These are phyloP conservation scores for Aproaerema taeniolella DNA, from an alignment of 2,888 invertebrate species.

Conservation along the genomic window DNA sequence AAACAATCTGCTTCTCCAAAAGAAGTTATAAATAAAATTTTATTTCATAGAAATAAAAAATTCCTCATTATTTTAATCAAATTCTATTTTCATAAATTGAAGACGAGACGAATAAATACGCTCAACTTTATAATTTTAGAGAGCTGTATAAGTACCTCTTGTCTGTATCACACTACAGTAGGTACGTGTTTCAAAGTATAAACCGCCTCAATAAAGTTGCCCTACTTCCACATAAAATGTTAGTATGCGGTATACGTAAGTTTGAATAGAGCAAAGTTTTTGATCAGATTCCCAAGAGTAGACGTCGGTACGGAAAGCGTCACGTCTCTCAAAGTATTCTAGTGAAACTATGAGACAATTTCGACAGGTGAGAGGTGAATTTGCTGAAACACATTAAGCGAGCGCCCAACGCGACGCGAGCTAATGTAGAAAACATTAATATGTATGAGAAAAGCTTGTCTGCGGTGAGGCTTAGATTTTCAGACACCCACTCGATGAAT, in stretches of 20 bases:
- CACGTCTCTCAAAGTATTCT: constrained; percentile 6
- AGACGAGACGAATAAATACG: too few relatives aligned
- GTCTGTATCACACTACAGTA: too few relatives aligned
- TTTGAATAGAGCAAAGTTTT: constrained; percentile 10
- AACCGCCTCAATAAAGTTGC: too few relatives aligned
- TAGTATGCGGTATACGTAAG: constrained; percentile 6
- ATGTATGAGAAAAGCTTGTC: constrained; percentile 68
- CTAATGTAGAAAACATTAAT: constrained; percentile 69
- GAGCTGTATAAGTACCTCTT: too few relatives aligned
- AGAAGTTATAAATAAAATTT: too few relatives aligned
- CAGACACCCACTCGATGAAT: constrained; percentile 56
- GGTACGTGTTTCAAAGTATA: too few relatives aligned
- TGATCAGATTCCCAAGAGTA: constrained; percentile 10
- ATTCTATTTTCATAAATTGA: too few relatives aligned
- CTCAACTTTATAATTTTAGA: too few relatives aligned
- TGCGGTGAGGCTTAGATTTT: constrained; percentile 62
- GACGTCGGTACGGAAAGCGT: neutral
- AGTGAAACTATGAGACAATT: constrained; percentile 36
- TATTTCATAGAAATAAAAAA: too few relatives aligned
- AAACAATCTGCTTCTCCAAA: too few relatives aligned
- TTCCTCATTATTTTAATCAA: too few relatives aligned
- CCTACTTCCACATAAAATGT: too few relatives aligned
- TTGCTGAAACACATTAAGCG: constrained; percentile 58
- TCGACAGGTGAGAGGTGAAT: constrained; percentile 51
- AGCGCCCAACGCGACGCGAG: constrained; percentile 43